Evolutionary conservation across 2,797 vertebrate genomes (phyloP), one percentile per base, ranked within the genome.

Genomic region (Tangara arthus): DNA sequence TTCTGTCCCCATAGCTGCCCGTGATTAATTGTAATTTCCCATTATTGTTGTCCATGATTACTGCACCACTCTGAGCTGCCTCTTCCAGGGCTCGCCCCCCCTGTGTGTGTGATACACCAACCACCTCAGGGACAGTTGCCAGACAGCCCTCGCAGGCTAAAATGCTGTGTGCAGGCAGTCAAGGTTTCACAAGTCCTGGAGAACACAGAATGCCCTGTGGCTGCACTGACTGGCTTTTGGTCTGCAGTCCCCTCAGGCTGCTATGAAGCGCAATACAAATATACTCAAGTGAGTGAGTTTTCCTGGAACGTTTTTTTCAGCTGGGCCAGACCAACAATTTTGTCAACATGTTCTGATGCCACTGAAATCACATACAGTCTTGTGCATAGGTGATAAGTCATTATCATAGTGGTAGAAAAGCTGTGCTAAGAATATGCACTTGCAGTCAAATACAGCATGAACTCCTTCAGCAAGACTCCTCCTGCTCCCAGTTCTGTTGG

Each of bases 101-200:
- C n/a, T 72, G 53, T 27, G 3, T 42, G 21, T 30, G 8, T 44
- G 13, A 23, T 1, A 23, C 6, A 4, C 2, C 12, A n/a, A 4
- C 2, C 12, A n/a, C 4, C 17, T 35, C 12, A 61, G n/a, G n/a
- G 21, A 41, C 12, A 49, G 27, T 1, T 42, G 9, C 16, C 49
- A 34, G 71, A n/a, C 35, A 76, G 42, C 11, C 8, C 32, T 55
- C 35, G n/a, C 18, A 23, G 32, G 18, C 22, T 42, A 9, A 35
- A 11, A 32, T 1, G 0, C 35, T 18, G 7, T 19, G 44, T 10
- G 60, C 20, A 35, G 39, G 35, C 21, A 80, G 9, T 2, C 5
- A 1, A 6, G 12, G 6, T 32, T 56, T 55, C 23, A 17, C 7
- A 50, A n/a, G 20, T 13, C 50, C 50, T 76, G 49, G 34, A 65